Percentiles rank a stretch among this genome's conserved stretches.
Evolutionary conservation across 2,113 vertebrate species (phyloP).

Genomic region (Corythaeola cristata): DNA sequence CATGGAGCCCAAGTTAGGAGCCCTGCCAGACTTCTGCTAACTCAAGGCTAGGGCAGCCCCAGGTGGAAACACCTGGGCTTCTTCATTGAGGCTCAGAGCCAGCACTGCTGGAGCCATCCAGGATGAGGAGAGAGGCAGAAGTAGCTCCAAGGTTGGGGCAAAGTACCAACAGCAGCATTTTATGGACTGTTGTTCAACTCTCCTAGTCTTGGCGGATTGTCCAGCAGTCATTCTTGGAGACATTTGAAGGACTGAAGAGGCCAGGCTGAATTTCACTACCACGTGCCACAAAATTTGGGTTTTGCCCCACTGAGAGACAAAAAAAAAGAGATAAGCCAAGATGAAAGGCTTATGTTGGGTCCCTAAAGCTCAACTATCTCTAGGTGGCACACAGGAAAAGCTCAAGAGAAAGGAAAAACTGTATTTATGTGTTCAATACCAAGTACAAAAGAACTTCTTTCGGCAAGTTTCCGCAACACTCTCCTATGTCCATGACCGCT

Average conservation of each 20-base stretch:
- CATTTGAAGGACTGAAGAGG: background rate
- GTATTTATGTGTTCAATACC: background rate
- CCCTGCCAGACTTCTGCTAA: background rate
- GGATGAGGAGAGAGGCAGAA: background rate
- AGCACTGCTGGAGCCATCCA: background rate
- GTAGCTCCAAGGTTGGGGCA: background rate
- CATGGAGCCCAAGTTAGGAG: background rate
- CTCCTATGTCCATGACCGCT: accelerated
- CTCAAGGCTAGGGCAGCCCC: background rate
- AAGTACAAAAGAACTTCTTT: background rate
- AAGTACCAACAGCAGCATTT: background rate
- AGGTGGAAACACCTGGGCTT: background rate
- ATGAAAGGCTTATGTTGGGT: background rate
- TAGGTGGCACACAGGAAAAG: background rate
- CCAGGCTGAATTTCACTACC: background rate
- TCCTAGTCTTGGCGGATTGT: background rate
- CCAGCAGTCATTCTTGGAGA: no score
- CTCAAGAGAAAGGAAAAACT: background rate
- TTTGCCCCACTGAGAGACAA: background rate
- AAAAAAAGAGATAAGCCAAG: background rate
- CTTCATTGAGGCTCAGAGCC: background rate
- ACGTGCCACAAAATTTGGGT: background rate
- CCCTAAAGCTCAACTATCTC: background rate
- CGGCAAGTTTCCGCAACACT: background rate
- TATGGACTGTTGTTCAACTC: background rate